Evolutionary conservation across 2,797 vertebrate species (phyloP).

Genomic region (Sebastes paucispinis): DNA sequence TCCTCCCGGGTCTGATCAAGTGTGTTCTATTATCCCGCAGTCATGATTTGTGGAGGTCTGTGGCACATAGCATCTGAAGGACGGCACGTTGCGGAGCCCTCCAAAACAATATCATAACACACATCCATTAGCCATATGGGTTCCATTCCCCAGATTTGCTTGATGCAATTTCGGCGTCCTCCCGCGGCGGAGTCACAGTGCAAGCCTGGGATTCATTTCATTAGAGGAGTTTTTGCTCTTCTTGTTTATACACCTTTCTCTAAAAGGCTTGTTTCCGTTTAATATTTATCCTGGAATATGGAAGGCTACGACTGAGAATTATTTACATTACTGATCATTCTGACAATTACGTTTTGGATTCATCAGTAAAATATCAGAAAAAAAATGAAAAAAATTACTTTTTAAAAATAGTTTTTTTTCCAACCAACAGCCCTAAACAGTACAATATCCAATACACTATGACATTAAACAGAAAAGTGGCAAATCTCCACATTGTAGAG

Average conservation of each 20-base stretch:
- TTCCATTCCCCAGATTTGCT: slow-evolving; percentile 64
- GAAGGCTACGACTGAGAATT: background rate
- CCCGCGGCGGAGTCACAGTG: background rate
- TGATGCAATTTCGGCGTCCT: slow-evolving; percentile 58
- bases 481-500: too few species aligned
- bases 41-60: slow-evolving; percentile 68
- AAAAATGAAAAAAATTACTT: background rate
- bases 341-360: background rate
- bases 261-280: background rate
- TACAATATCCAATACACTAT: background rate
- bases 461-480: background rate
- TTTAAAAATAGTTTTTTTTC: background rate
- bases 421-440: background rate
- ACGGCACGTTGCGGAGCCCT: slow-evolving; percentile 43
- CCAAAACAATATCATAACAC: slow-evolving; percentile 71
- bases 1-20: slow-evolving; percentile 64
- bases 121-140: slow-evolving; percentile 71
- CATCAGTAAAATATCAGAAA: background rate
- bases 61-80: slow-evolving; percentile 61
- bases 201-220: slow-evolving; percentile 39
- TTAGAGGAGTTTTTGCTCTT: slow-evolving; percentile 16
- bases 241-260: background rate
- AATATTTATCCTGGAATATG: background rate
- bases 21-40: slow-evolving; percentile 54
- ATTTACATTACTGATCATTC: background rate